Evolutionary conservation across 2,888 invertebrate genomes (phyloP).

Genomic region (Gortyna flavago): DNA sequence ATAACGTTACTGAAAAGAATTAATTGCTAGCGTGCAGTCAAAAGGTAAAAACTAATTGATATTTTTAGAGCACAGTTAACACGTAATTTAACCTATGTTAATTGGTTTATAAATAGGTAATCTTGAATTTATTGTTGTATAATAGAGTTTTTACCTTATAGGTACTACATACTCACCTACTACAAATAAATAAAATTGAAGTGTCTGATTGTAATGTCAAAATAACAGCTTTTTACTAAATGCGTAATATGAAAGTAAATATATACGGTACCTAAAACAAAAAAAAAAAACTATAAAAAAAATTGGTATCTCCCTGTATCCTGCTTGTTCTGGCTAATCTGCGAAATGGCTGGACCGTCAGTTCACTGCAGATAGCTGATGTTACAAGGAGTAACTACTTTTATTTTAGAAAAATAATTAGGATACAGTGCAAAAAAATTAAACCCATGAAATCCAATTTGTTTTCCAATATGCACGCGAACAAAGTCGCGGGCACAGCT

Average conservation of each 20-base stretch:
- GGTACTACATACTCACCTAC: rapidly evolving
- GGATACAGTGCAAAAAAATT: neutral
- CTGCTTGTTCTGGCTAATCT: neutral
- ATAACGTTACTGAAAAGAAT: slow-evolving; percentile 17
- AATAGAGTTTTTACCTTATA: no score
- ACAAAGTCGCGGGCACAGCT: neutral
- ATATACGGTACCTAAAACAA: neutral
- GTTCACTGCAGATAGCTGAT: neutral
- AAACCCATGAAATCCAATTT: neutral
- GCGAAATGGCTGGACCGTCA: neutral
- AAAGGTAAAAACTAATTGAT: slow-evolving; percentile 2
- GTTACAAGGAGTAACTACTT: neutral
- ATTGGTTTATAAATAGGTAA: slow-evolving; percentile 38
- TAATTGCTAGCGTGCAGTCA: slow-evolving; percentile 44
- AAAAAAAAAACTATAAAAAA: neutral
- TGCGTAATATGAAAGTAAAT: neutral
- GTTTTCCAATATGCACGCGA: neutral
- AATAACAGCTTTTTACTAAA: neutral
- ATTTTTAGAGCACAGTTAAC: slow-evolving; percentile 36
- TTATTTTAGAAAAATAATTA: neutral
- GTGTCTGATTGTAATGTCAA: neutral
- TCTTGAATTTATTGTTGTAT: neutral
- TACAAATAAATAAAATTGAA: neutral
- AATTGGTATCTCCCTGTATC: neutral
- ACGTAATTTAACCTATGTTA: slow-evolving; percentile 25